Percentiles rank a stretch among this genome's conserved stretches.
These are phyloP conservation scores for Panagrolaimus sp. DNA, from an alignment of 1,140 invertebrate species.

Conservation along the genomic window DNA sequence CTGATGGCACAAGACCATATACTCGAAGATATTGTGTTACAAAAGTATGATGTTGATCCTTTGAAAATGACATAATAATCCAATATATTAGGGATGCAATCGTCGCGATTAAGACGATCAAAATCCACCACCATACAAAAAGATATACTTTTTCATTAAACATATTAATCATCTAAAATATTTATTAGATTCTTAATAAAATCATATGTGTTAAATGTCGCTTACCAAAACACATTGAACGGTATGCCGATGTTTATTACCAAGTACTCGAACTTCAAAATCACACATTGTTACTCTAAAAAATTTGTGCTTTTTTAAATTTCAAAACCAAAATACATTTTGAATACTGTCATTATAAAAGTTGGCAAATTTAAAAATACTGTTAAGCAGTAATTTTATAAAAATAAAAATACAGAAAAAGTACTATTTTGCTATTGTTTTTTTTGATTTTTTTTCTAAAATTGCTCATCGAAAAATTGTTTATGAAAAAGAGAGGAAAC, in stretches of 20 bases:
- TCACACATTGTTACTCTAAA: slow-evolving; percentile 61
- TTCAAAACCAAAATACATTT: no score
- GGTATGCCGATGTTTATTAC: slow-evolving; percentile 52
- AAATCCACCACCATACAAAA: slow-evolving; percentile 59
- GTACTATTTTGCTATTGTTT: no score
- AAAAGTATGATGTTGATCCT: slow-evolving; percentile 26
- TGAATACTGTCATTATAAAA: no score
- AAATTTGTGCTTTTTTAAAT: no score
- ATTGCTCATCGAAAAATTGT: no score
- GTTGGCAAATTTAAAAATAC: no score
- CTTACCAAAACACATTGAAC: slow-evolving; percentile 57
- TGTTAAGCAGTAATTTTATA: no score
- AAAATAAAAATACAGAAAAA: no score
- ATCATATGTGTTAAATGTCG: background rate
- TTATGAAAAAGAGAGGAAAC: no score
- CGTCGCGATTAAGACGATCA: slow-evolving; percentile 49
- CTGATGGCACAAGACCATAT: slow-evolving; percentile 19
- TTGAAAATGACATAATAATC: slow-evolving; percentile 29
- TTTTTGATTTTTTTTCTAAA: no score
- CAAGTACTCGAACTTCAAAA: slow-evolving; percentile 52
- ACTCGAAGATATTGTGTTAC: slow-evolving; percentile 40
- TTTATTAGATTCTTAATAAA: background rate
- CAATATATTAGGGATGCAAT: slow-evolving; percentile 42
- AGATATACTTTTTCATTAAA: slow-evolving; percentile 60
- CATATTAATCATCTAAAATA: slow-evolving; percentile 39